Evolutionary conservation across 2,888 invertebrate species (phyloP), one percentile per base, ranked within the genome.

Genomic region (Taenaris catops): DNA sequence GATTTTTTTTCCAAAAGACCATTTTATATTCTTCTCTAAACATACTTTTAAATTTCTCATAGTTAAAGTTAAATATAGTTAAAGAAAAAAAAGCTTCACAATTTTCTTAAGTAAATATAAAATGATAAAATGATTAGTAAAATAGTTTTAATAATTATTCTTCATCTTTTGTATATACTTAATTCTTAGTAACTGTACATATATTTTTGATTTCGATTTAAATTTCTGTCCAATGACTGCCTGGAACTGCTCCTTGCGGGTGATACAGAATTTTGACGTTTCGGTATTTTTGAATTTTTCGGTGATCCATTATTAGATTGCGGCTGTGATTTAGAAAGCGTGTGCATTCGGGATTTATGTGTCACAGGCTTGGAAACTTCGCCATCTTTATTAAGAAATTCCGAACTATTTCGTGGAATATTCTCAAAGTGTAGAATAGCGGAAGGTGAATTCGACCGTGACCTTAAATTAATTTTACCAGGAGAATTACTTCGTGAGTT

Each of bases 231-330:
- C 5, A 62, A 36, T 1, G 63, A 61, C 48, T 58, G 63, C 49
- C 60, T 59, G 2, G 64, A 64, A 35, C 39, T 55, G 12, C 45
- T 58, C 51, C 83, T 69, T 1, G 65, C 59, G 1, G 87, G 87
- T 1, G 87, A 87, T 0, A 81, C 74, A 1, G 87, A 87, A 26
- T 55, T 75, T 54, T 87, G 86, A 33, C 87, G 55, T 57, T 78
- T 80, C 2, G 87, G 87, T 52, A 87, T 87, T 55, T 84, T 87
- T 0, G 87, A 83, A 52, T 79, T 71, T 51, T 76, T 81, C 3
- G 87, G 87, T 1, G 87, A 87, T n/a, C 68, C 76, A 34, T 72
- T 76, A 34, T 75, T 81, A 0, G 87, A 87, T 46, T 86, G 83
- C 0, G 87, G 84, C 44, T 76, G 79, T 1, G 87, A 84, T 50